Evolutionary conservation across 2,113 vertebrate genomes (phyloP), one percentile per base, ranked within the genome.

Genomic region (Scolopax mira): DNA sequence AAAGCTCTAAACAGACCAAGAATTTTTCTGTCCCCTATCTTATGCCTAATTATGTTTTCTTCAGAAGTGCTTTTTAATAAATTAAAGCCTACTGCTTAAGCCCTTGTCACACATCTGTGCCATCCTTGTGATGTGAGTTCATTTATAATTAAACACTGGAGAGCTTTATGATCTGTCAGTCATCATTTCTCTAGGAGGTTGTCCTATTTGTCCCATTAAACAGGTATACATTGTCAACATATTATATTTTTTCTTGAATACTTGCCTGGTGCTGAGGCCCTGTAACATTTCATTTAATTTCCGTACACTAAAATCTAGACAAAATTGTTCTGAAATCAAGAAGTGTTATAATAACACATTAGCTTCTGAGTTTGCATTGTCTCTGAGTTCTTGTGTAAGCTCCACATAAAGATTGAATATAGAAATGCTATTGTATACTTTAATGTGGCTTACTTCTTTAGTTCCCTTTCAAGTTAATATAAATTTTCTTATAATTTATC

Each of bases 121-220:
- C 35, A 46, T 21, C 27, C 52, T 44, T 8, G 14, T 77, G 88
- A 48, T 74, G 60, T 42, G 67, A 88, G 25, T 82, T 97, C 62
- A 85, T 94, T 84, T 85, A 92, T 88, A 93, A 93, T 94, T 92
- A 93, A 95, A 71, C 64, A 88, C 33, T 19, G 54, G 60, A 88
- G 60, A 71, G 72, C 33, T 91, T 80, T 64, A 78, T 42, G 30
- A 71, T 42, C 64, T 64, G 81, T 74, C 88, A 90, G 22, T 86
- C 75, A 94, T 51, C 39, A 48, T 52, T 83, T 64, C 91, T 27
- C 30, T 44, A 79, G 37, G 7, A 93, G 46, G 13, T 52, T 77
- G 62, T 73, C 19, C 52, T 93, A 77, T 89, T 93, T 94, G 82
- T 41, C 78, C 49, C 71, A 82, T 89, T 89, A 79, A 96, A 85